Base-by-base conservation (phyloP, 2,113 vertebrate species). In the Alligator sinensis region DNA sequence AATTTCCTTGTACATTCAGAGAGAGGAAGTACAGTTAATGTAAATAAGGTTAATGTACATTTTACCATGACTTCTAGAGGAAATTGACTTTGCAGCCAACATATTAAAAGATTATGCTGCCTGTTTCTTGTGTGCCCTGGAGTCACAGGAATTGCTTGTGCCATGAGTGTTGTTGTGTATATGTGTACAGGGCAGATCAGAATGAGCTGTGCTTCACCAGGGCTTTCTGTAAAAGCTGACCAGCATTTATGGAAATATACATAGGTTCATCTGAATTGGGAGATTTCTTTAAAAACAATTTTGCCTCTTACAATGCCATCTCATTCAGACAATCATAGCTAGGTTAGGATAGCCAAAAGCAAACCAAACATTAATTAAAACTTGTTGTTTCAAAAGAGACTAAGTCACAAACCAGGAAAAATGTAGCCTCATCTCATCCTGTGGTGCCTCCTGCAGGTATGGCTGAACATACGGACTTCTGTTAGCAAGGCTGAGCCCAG, bases 281-380 rank as follows among this genome's bases (percentile, higher is more conserved):
- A 93, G 75, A 27, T 86, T 89, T n/a, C 57, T 88, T 11, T n/a
- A 57, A 70, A 64, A 91, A 87, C 88, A 84, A 66, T 90, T 92
- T 81, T 85, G 38, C 15, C 80, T 80, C 54, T 82, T 2, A 0
- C 54, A 47, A 13, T 17, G 14, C 62, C 90, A 80, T 86, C 68
- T 75, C 27, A 24, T 90, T 82, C 68, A 21, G 30, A 79, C 47
- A 59, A 59, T 10, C 22, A 24, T 94, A 75, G 78, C 80, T 47
- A 58, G 66, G 82, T 75, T 92, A 82, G 90, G 87, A 66, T 89
- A 90, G 72, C 80, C 81, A 66, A 89, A 47, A 85, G 30, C 62
- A 66, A 91, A 60, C 80, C 72, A 91, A 86, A 90, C 84, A 91
- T 0, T 14, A n/a, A 81, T 91, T 87, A 91, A 96, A 96, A 72